Base-by-base conservation (phyloP, 2,888 invertebrate genomes). In the Melinaea marsaeus region DNA sequence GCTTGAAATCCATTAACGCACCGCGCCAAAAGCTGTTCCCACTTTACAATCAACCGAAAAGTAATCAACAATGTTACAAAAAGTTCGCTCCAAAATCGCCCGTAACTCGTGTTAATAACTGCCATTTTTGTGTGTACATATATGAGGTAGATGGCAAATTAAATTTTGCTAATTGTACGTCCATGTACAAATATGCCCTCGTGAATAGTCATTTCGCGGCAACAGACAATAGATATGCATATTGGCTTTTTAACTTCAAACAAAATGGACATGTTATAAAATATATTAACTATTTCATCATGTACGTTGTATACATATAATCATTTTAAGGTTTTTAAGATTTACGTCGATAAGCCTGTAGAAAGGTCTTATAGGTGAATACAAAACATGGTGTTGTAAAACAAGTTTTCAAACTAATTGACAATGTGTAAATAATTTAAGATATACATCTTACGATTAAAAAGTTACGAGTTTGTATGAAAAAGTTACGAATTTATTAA, bases 1-100 rank as follows among this genome's bases (percentile, higher is more conserved):
- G 75, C 83, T 85, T 79, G 72, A 81, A 86, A 85, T 78, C 88
- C 88, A 88, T 88, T 88, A 88, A 75, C 76, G 76, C 72, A 72
- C 71, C 69, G 73, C 75, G 73, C 73, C 76, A 74, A 79, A 79
- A 77, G 78, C 80, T 74, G 74, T 76, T 74, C 76, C 78, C 77
- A 78, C 79, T 75, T 78, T 74, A 77, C 75, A 74, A 76, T 34
- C 5, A 33, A 22, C 60, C 35, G 51, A 51, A 59, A 37, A 32
- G 37, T 6, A 54, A 9, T n/a, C 58, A 42, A 63, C 54, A 47
- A 46, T 51, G 34, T 34, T 11, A 4, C n/a, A 1, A 33, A 37
- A 62, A 54, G 22, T 13, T 13, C 7, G 13, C 61, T 11, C 59
- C 0, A 59, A 58, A 37, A 22, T 62, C 54, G n/a, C 32, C 61